A percentile compares a stretch with the other conserved stretches of the same genome.
Conservation (phyloP, 2,888 invertebrate species). For the Epirrhoe alternata region DNA sequence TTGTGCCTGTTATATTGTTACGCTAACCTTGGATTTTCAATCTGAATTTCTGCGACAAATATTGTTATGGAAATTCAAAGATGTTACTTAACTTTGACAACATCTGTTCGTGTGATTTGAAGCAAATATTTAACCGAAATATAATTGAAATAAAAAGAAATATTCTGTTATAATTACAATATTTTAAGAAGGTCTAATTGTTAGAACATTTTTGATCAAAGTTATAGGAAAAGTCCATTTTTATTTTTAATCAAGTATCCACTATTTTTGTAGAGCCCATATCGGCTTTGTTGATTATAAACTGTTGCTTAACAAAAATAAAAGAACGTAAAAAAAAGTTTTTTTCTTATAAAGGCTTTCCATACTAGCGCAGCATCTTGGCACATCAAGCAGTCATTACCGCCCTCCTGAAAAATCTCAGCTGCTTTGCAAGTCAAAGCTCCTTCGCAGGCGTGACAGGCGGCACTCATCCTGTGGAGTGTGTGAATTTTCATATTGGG, state of each 20-base stretch:
- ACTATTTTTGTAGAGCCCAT: too few relatives aligned
- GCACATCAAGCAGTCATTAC: conserved; percentile 83
- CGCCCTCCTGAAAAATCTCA: conserved; percentile 81
- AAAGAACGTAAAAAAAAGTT: neutral
- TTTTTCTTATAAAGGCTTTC: conserved; percentile 43
- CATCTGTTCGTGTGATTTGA: conserved; percentile 5
- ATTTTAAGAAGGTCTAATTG: too few relatives aligned
- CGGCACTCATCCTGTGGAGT: conserved; percentile 44
- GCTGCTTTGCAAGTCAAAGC: conserved; percentile 84
- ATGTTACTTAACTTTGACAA: conserved; percentile 19
- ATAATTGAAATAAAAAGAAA: neutral
- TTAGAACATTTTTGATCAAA: too few relatives aligned
- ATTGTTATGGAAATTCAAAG: conserved; percentile 24
- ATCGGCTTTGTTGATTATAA: too few relatives aligned
- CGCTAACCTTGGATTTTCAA: conserved; percentile 38
- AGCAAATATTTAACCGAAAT: neutral
- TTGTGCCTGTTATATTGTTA: conserved; percentile 38
- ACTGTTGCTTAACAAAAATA: too few relatives aligned
- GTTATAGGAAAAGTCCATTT: too few relatives aligned
- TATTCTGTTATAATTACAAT: too few relatives aligned
- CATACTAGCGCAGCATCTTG: conserved; percentile 53
- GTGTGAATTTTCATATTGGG: conserved; percentile 57
- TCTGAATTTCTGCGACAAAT: conserved; percentile 24
- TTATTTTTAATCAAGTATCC: too few relatives aligned
- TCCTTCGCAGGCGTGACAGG: conserved; percentile 57